Base-by-base conservation (phyloP, 2,888 invertebrate species). In the Aleiodes alternator region DNA sequence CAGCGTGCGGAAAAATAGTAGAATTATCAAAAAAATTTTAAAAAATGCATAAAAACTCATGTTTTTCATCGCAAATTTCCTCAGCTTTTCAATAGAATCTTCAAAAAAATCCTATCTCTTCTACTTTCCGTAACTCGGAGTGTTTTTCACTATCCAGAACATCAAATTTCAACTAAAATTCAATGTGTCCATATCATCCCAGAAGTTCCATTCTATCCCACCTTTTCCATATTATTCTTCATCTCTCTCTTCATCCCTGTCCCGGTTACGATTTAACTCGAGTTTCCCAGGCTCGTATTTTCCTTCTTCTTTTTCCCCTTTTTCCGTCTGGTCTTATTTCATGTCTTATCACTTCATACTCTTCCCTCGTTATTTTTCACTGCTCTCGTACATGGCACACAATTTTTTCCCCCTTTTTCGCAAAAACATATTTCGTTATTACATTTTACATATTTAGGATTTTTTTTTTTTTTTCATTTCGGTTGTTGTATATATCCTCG, bases 241-340 rank as follows among this genome's bases (percentile, higher is more conserved):
- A 61, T 61, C 61, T 61, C 61, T 61, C 61, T 55, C 3, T 38
- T 38, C 50, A 56, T 50, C 29, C 34, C 14, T 31, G 56, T 57
- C 57, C 23, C 56, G 43, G 43, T 12, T 38, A 53, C 53, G 53
- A 68, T 73, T 73, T 69, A 68, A 68, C 57, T 43, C n/a, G 14
- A 61, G 9, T 43, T 38, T 38, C 55, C 14, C 16, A 16, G 55
- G 55, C 14, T 55, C 55, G 55, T 55, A 53, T 53, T 14, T 43
- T 43, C 31, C 31, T 31, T 43, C 7, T 43, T n/a, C 3, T 38
- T 7, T 38, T 38, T 38, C 3, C 11, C 3, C 14, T 55, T 55
- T 55, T 55, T 61, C 34, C n/a, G 12, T 38, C 16, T 16, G 66
- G 57, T 38, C 57, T 69, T 73, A 73, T 50, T 73, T 73, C 48